Conservation (phyloP, 2,113 vertebrate species). For the Dinomys branickii region DNA sequence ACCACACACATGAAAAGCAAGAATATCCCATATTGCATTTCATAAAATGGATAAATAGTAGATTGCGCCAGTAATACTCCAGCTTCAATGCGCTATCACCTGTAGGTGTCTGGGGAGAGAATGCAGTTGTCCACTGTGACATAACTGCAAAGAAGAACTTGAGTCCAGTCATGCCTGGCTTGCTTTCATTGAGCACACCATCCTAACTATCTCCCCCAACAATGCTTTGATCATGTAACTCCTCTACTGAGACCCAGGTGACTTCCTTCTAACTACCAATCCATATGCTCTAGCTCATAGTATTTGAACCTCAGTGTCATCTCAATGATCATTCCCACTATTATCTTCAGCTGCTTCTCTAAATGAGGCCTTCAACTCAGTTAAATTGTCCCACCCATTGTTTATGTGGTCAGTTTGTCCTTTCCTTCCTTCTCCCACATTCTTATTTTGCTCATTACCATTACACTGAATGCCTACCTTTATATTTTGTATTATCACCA, state of each 20-base stretch:
- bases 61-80: neutral
- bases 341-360: neutral
- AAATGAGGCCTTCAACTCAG: neutral
- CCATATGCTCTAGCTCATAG: neutral
- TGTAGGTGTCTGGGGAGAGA: conserved; percentile 30
- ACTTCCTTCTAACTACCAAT: neutral
- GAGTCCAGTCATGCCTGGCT: conserved; percentile 52
- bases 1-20: conserved; percentile 19
- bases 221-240: conserved; percentile 50
- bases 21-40: neutral
- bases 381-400: too few species aligned
- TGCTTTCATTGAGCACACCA: conserved; percentile 47
- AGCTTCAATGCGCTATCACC: neutral
- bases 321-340: neutral
- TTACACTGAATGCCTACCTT: neutral
- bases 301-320: neutral
- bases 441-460: neutral
- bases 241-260: neutral
- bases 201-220: conserved; percentile 63
- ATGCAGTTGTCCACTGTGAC: conserved; percentile 32
- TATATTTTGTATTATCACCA: neutral
- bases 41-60: neutral
- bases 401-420: neutral
- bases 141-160: conserved; percentile 45
- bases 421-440: neutral